A percentile compares a stretch with the other conserved stretches of the same genome.
These are phyloP conservation scores for Sebastiscus albofasciatus DNA, from an alignment of 2,797 vertebrate genomes.

Conservation along the genomic window DNA sequence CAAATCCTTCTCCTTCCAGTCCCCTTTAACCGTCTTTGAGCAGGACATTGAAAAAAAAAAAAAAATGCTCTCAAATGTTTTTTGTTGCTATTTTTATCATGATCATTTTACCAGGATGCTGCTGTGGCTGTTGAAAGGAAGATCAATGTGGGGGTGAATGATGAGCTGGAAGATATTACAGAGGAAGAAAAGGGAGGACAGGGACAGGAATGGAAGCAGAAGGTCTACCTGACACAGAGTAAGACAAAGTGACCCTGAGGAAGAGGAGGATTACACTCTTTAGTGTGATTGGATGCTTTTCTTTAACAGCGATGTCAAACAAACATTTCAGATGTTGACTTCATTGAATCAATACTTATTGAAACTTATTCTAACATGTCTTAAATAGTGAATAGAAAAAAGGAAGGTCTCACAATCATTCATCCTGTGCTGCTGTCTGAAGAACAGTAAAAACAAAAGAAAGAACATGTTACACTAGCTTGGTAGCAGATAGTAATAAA, in stretches of 20 bases:
- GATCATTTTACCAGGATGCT: slow-evolving; percentile 29
- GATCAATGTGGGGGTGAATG: slow-evolving; percentile 36
- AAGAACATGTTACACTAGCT: not conserved
- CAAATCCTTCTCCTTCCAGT: not conserved
- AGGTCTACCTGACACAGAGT: not conserved
- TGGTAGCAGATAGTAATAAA: not conserved
- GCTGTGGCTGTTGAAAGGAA: slow-evolving; percentile 24
- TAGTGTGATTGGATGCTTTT: not conserved
- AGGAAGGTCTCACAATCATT: not conserved
- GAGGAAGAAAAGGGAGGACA: slow-evolving; percentile 19
- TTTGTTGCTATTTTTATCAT: slow-evolving; percentile 42
- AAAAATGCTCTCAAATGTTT: not conserved
- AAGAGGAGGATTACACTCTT: not conserved
- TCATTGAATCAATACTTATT: not conserved
- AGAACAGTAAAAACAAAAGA: not conserved
- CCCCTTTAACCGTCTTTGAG: not conserved
- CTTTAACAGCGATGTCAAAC: not conserved
- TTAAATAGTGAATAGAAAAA: not conserved
- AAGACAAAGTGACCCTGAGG: slow-evolving; percentile 24
- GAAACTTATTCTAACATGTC: not conserved
- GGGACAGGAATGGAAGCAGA: not conserved
- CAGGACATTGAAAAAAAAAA: not conserved
- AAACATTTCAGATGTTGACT: not conserved
- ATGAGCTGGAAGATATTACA: slow-evolving; percentile 32
- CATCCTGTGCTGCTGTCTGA: not conserved